Conservation (phyloP, 2,113 vertebrate species). For the Ammodytes dubius region DNA sequence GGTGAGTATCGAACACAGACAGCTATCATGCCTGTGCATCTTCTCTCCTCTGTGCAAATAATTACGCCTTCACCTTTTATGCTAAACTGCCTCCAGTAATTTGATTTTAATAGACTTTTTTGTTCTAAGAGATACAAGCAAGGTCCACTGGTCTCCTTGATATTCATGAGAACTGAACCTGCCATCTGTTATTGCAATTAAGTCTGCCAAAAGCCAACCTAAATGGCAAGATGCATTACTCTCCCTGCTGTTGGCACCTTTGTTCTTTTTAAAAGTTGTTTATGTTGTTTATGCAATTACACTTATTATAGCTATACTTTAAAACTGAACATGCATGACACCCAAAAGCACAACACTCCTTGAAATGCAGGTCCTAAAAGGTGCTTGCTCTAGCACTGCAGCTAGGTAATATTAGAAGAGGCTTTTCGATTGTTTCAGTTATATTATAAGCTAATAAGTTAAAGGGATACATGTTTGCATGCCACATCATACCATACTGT, state of each 20-base stretch:
- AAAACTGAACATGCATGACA: neutral
- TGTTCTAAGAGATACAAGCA: conserved; percentile 32
- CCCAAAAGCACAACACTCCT: too few relatives aligned
- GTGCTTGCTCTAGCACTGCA: too few relatives aligned
- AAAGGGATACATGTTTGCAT: neutral
- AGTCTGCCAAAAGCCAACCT: conserved; percentile 39
- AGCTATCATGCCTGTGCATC: conserved; percentile 4
- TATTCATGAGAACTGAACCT: conserved; percentile 52
- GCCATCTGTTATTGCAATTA: conserved; percentile 49
- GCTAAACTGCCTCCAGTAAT: conserved; percentile 44
- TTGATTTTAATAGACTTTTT: conserved; percentile 49
- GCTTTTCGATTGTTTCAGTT: neutral
- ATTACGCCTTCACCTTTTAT: conserved; percentile 26
- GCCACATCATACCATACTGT: too few relatives aligned
- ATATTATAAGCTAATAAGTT: neutral
- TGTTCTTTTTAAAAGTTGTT: too few relatives aligned
- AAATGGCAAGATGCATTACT: conserved; percentile 18
- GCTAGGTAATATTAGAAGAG: neutral
- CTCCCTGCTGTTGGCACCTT: neutral
- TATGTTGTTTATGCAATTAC: too few relatives aligned
- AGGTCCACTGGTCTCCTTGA: conserved; percentile 42
- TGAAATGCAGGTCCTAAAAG: too few relatives aligned
- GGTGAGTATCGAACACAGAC: conserved; percentile 34
- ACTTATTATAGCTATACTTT: too few relatives aligned
- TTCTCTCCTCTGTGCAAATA: conserved; percentile 38